These are phyloP conservation scores for Ornithoptera alexandrae DNA, from an alignment of 2,888 invertebrate genomes.

Conservation along the genomic window DNA sequence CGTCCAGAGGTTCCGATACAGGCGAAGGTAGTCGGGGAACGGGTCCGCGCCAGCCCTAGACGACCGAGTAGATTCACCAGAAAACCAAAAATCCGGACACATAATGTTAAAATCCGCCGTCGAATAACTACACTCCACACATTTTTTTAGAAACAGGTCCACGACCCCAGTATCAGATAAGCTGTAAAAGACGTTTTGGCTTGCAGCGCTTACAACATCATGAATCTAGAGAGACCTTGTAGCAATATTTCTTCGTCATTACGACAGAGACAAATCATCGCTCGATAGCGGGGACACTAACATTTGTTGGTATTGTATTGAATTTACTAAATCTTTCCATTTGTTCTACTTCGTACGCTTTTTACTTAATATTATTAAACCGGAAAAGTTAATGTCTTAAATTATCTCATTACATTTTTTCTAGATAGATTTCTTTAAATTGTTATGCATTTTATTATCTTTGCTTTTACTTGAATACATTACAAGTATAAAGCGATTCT, in stretches of 20 bases:
- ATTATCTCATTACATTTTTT: neutral
- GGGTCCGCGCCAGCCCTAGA: too few species aligned
- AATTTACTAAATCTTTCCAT: neutral
- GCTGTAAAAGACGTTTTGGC: too few species aligned
- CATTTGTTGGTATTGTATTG: slow-evolving; percentile 10
- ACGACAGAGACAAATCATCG: slow-evolving; percentile 19
- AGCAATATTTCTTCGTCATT: slow-evolving; percentile 18
- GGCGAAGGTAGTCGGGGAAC: too few species aligned
- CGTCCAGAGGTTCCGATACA: too few species aligned
- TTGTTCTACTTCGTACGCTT: neutral
- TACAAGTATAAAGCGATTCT: neutral
- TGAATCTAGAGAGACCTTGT: neutral
- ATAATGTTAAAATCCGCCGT: too few species aligned
- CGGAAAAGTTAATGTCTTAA: neutral
- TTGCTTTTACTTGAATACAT: neutral
- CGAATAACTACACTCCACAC: too few species aligned
- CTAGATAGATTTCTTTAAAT: neutral
- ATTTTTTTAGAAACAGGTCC: too few species aligned
- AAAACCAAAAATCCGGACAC: too few species aligned
- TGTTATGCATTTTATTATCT: neutral
- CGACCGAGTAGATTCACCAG: too few species aligned
- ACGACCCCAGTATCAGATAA: too few species aligned
- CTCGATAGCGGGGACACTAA: neutral
- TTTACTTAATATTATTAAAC: neutral
- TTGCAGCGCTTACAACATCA: too few species aligned